These are phyloP conservation scores for Morinoia aosen DNA, from an alignment of 2,888 invertebrate species.

Conservation along the genomic window DNA sequence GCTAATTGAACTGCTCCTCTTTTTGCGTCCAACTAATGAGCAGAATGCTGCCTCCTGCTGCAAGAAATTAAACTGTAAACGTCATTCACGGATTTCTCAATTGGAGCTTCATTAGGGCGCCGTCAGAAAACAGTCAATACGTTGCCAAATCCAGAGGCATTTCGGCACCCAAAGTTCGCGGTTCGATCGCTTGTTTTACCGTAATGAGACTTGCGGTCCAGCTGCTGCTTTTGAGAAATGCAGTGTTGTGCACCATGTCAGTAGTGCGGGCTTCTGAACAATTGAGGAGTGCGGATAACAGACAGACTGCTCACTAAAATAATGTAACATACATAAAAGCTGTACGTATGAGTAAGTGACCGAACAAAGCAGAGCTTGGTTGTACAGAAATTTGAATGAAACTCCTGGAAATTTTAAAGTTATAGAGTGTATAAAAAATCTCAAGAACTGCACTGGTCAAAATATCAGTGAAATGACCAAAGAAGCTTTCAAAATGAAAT, in stretches of 20 bases:
- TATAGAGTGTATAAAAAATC: not conserved
- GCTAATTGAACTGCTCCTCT: conserved; percentile 50
- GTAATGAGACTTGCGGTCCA: not conserved
- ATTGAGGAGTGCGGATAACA: not conserved
- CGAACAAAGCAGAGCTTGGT: not conserved
- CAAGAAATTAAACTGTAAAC: conserved; percentile 45
- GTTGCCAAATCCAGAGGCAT: not conserved
- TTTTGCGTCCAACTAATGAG: conserved; percentile 37
- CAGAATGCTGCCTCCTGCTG: not conserved
- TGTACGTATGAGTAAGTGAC: not conserved
- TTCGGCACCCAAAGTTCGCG: not conserved
- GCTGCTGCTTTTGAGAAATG: not conserved
- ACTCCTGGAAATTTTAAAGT: not conserved
- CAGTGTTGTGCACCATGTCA: not conserved
- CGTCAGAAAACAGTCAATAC: conserved; percentile 16
- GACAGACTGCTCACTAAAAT: not conserved
- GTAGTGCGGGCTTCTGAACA: not conserved
- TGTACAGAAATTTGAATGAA: not conserved
- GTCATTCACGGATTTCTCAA: conserved; percentile 27
- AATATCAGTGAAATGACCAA: no score
- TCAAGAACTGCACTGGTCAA: no score
- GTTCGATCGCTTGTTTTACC: not conserved
- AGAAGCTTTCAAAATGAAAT: no score
- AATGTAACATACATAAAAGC: not conserved
- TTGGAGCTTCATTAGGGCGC: conserved; percentile 28